Evolutionary conservation across 2,888 invertebrate species (phyloP).

Genomic region (Drosophila nr. medialis): DNA sequence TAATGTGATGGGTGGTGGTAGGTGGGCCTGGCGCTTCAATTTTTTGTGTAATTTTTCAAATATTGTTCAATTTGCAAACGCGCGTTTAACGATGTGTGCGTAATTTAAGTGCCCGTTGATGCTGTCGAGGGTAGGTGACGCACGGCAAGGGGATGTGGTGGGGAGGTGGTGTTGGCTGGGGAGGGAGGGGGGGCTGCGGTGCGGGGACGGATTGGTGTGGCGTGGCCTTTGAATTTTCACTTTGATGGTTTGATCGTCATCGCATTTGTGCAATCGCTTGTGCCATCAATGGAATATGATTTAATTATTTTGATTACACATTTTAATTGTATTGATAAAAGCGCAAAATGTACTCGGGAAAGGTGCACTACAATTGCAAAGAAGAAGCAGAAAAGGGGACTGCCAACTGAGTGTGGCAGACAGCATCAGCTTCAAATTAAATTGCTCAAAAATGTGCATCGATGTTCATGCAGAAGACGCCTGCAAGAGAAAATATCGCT

Average conservation of each 20-base stretch:
- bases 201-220: background rate
- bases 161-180: background rate
- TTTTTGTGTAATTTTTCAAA: slow-evolving; percentile 82
- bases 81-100: slow-evolving; percentile 81
- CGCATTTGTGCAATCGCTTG: slow-evolving; percentile 66
- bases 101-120: slow-evolving; percentile 80
- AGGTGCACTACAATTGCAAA: background rate
- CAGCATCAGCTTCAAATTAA: background rate
- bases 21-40: slow-evolving; percentile 11
- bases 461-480: background rate
- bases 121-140: slow-evolving; percentile 19
- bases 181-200: background rate
- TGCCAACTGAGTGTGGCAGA: background rate
- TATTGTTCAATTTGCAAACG: slow-evolving; percentile 83
- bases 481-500: background rate
- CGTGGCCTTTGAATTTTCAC: slow-evolving; percentile 72
- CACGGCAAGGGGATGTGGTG: background rate
- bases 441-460: background rate
- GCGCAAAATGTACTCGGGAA: slow-evolving; percentile 18
- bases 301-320: slow-evolving; percentile 74
- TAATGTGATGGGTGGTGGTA: slow-evolving; percentile 32
- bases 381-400: background rate
- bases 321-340: slow-evolving; percentile 64
- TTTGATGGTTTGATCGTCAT: slow-evolving; percentile 55
- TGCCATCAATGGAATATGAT: slow-evolving; percentile 78